These are phyloP conservation scores for Hirtodrosophila confusa DNA, from an alignment of 2,888 invertebrate genomes.

Conservation along the genomic window DNA sequence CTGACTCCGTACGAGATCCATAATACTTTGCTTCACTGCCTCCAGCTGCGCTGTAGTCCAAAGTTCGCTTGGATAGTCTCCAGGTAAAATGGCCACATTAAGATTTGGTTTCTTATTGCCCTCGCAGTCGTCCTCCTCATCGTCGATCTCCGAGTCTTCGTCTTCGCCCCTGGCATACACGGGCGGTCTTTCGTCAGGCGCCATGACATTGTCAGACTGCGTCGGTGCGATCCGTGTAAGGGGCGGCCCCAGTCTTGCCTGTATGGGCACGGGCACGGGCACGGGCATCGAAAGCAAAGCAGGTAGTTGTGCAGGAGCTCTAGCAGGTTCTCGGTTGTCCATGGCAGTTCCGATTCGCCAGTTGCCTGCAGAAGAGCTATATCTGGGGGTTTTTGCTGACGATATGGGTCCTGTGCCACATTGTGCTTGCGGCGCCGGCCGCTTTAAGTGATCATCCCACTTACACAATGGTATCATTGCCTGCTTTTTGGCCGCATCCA, in stretches of 20 bases:
- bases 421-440: too few species aligned
- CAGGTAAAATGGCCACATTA: conserved; percentile 30
- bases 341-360: neutral
- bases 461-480: conserved; percentile 6
- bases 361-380: neutral
- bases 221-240: conserved; percentile 1
- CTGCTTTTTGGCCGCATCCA: conserved; percentile 1
- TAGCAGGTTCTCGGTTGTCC: neutral
- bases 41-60: conserved; percentile 29
- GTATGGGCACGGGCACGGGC: conserved; percentile 8
- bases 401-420: neutral
- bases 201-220: neutral
- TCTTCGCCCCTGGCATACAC: neutral
- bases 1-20: conserved; percentile 20
- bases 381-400: too few species aligned
- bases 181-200: neutral
- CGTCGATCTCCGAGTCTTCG: too few species aligned
- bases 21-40: conserved; percentile 34
- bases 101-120: neutral
- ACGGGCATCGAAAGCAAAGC: neutral
- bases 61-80: conserved; percentile 31
- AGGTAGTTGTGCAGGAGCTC: neutral
- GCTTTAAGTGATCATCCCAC: too few species aligned
- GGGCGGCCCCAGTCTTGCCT: conserved; percentile 29
- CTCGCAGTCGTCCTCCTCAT: neutral